Conservation (phyloP, 2,888 invertebrate species). For the Lasioglossum leucozonium region DNA sequence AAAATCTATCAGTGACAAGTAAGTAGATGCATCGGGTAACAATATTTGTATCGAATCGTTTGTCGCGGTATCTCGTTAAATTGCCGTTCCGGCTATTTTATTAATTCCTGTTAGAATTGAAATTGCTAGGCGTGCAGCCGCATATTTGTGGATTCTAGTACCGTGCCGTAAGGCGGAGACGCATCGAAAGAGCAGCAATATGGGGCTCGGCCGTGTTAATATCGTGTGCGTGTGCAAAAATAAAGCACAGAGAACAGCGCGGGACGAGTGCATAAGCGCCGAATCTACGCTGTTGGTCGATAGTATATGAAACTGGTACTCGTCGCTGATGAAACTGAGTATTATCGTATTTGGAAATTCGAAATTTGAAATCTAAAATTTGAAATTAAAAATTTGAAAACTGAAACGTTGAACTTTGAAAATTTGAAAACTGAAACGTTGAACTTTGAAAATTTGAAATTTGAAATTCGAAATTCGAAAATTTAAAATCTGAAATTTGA, state of each 20-base stretch:
- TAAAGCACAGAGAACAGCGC: not conserved
- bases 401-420: too few species aligned
- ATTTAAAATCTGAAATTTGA: too few species aligned
- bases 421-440: too few species aligned
- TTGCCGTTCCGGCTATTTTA: not conserved
- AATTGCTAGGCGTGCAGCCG: not conserved
- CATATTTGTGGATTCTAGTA: not conserved
- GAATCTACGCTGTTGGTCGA: not conserved
- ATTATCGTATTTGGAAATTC: too few species aligned
- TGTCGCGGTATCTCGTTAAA: not conserved
- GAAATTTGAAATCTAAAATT: too few species aligned
- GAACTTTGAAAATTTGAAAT: too few species aligned
- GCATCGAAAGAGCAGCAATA: not conserved
- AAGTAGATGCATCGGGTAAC: too few species aligned
- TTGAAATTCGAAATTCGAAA: too few species aligned
- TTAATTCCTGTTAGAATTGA: not conserved
- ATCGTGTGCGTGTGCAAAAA: not conserved
- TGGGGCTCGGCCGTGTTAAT: not conserved
- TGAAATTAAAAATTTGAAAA: too few species aligned
- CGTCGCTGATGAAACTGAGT: too few species aligned
- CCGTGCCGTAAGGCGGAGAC: not conserved
- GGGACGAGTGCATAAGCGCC: not conserved
- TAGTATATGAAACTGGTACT: not conserved
- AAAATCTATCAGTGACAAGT: too few species aligned
- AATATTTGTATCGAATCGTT: too few species aligned